Base-by-base conservation (phyloP, 2,888 invertebrate species). In the Yponomeuta plumbellus region DNA sequence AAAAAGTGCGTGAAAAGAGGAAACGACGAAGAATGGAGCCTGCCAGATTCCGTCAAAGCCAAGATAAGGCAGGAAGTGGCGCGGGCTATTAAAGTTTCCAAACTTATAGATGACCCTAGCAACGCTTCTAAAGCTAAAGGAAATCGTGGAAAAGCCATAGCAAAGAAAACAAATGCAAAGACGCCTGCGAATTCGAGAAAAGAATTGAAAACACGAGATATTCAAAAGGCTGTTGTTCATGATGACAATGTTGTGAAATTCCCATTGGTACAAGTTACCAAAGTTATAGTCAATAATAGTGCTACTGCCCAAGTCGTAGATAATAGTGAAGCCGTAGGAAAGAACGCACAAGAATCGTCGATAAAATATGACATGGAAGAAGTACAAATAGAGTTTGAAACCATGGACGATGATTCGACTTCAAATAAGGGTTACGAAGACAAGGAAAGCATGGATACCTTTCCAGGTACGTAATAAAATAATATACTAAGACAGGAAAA, bases 31-130 rank as follows among this genome's bases (percentile, higher is more conserved):
- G 44, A 52, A 52, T 52, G 44, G 44, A 84, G 86, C 22, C 68
- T 89, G 17, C 72, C 84, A 0, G 84, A 87, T 57, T 83, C 86
- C 39, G 75, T 81, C 0, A 88, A 87, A 72, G 69, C 68, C 0
- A 74, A 72, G 40, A 84, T 90, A 67, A 70, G 80, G 1, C 73
- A 76, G 13, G 87, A 88, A 73, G 78, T 88, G 0, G 70, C 17
- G 44, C 13, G 44, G 44, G 44, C 44, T 17, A 17, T 52, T 0
- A 52, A 52, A 52, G 44, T 17, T 17, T 4, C 44, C 13, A 52
- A 52, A 17, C 2, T 52, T 52, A 52, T 52, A 52, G 44, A 52
- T 8, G 17, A 17, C 4, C 13, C 13, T 3, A 52, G 44, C 44
- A 52, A 13, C 17, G 17, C 44, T 4, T 17, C 13, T 17, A 52